Evolutionary conservation across 2,888 invertebrate genomes (phyloP), one percentile per base, ranked within the genome.

Genomic region (Pristionchus arcanus): DNA sequence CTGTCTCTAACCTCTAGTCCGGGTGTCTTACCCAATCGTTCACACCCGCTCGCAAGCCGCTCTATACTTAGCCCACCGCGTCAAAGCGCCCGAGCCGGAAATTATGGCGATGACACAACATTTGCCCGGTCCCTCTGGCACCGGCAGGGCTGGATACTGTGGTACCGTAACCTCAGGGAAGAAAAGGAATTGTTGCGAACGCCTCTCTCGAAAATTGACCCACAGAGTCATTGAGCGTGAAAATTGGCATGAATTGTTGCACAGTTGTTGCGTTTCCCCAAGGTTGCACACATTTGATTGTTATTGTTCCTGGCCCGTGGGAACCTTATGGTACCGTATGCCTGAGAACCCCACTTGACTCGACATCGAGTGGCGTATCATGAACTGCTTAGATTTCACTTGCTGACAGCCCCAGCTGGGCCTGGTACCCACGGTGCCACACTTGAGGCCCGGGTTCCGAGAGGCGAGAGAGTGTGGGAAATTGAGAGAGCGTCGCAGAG

Each of bases 321-420:
- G 74, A 74, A 74, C 37, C 42, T 49, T 49, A 49, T 49, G 37
- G 13, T 34, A 74, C 74, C 74, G 77, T 77, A 77, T 3, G 2
- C 74, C 74, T 42, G 71, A 25, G 63, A 34, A 71, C 71, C 71
- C 9, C 13, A 68, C 77, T 81, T 81, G 49, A 81, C 81, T 81
- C n/a, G 25, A 4, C 42, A 49, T 11, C n/a, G 25, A 49, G 81
- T 81, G 21, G n/a, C 34, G 25, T 37, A 16, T 81, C 74, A 77
- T 34, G 74, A 31, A 9, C 21, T 28, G 37, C 77, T 77, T n/a
- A 21, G 16, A 5, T 2, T 7, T 53, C 13, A n/a, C 77, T 53
- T 81, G 49, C 81, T 81, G 81, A 81, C 81, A 81, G 81, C 31
- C 15, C 81, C 81, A 81, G 42, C 81, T 81, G 81, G 49, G 31